Evolutionary conservation across 2,113 vertebrate genomes (phyloP).

Genomic region (Esox niger): DNA sequence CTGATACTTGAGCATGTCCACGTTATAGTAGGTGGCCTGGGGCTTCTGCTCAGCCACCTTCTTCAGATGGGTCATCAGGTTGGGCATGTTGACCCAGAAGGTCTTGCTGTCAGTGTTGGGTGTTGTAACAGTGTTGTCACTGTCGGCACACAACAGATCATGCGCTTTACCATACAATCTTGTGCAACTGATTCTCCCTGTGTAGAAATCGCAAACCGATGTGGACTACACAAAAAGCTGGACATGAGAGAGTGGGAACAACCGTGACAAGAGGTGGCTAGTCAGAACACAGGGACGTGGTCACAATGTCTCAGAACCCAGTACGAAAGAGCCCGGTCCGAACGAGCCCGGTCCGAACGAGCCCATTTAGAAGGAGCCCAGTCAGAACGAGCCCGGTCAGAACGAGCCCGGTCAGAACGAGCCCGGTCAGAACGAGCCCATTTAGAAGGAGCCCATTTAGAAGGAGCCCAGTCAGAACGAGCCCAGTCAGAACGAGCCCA

Average conservation of each 20-base stretch:
- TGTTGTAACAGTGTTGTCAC: constrained; percentile 84
- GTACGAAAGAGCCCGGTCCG: no score
- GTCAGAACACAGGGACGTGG: no score
- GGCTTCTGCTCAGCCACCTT: constrained; percentile 98
- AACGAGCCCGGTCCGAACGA: no score
- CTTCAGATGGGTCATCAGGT: constrained; percentile 93
- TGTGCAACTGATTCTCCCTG: no score
- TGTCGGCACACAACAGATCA: constrained; percentile 47
- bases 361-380: background rate
- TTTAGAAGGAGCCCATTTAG: background rate
- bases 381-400: background rate
- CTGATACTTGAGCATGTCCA: constrained; percentile 99
- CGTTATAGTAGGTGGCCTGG: constrained; percentile 97
- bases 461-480: no score
- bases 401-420: no score
- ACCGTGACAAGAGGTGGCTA: no score
- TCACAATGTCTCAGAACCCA: background rate
- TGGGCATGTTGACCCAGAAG: constrained; percentile 99
- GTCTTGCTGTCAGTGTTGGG: constrained; percentile 82
- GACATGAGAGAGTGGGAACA: no score
- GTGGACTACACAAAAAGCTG: no score
- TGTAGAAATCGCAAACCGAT: no score
- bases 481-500: background rate
- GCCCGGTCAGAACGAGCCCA: background rate
- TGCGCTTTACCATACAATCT: background rate